Evolutionary conservation across 2,888 invertebrate species (phyloP), one percentile per base, ranked within the genome.

Genomic region (Hyposoter dolosus): DNA sequence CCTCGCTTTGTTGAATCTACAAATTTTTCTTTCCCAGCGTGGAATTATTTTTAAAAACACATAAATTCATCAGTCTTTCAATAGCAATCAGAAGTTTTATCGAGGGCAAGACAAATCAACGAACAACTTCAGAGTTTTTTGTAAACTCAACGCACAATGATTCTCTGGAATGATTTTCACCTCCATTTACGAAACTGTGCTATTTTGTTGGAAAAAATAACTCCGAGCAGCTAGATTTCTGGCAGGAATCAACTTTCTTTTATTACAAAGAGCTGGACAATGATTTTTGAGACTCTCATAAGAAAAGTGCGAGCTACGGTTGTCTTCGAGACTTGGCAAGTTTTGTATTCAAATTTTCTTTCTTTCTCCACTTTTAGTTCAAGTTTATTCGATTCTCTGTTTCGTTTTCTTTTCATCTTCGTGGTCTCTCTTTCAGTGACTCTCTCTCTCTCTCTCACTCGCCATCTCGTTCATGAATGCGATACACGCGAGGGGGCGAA

Each of bases 401-500:
- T 35, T 50, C 9, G 12, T 32, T 69, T 23, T 53, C 17, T 45
- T 56, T 40, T 28, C 53, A 28, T 45, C 43, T 35, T 79, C 23
- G n/a, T 32, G n/a, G 45, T 69, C 63, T 60, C 71, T 32, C 19
- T 47, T 19, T 50, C 53, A 50, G 1, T 40, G 40, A 40, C 56
- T 50, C 40, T 35, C 28, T 75, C 32, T 35, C 28, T 75, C 32
- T 43, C 69, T 40, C 45, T 80, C 50, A 50, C 47, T 50, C 17
- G 45, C 76, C 40, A 76, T 60, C 69, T 78, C 69, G 78, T 83
- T 83, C 79, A 79, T 74, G 83, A 79, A 83, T 83, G 83, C 83
- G 45, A 78, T 83, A 56, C 83, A 83, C 83, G 83, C 83, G 74
- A 74, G 56, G 78, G 83, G 83, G 80, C 80, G 72, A 83, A 74